Base-by-base conservation (phyloP, 2,113 vertebrate genomes). In the Chaenogobius annularis region DNA sequence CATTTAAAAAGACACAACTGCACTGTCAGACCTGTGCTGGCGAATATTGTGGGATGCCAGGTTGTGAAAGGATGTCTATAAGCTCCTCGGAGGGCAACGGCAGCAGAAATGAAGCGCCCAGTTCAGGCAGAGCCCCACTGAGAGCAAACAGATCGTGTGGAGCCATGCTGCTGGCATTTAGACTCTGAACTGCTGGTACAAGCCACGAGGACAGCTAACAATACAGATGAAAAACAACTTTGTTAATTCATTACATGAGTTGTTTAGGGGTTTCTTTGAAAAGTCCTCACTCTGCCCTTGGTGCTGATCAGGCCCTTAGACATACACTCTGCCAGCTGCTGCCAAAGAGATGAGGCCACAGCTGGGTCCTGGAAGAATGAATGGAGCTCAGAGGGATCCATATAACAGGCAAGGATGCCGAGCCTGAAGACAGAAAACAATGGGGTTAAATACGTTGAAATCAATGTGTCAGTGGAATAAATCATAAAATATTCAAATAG, bases 391-490 rank as follows among this genome's bases (percentile, higher is more conserved):
- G 92, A 92, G 2, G 93, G 92, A 72, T 90, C 95, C 89, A 96
- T 76, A 89, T 95, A 96, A 83, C 96, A 96, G 1, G 91, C 89
- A 0, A 97, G 90, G 52, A 89, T 70, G 48, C 95, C 95, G 63
- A 97, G 88, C 85, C 95, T 96, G 87, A 70, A 78, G 79, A 71
- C 68, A 35, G 1, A 5, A 43, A 37, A 63, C 61, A 63, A 43
- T 10, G 8, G 9, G 13, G 31, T 23, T 8, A 17, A 26, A 14
- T 23, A 12, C 22, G 11, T 23, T 22, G 23, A 37, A 62, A 17
- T n/a, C 17, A 19, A n/a, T n/a, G 61, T n/a, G 19, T 12, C 17
- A 63, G 31, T 35, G 26, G 31, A 12, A 40, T 19, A 43, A 43
- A 40, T 63, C 9, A n/a, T n/a, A 12, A 26, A 59, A 14, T 59